Percentiles rank a stretch among this genome's conserved stretches.
phyloP scores from a whole-genome alignment of 2,113 vertebrate species.

The Tachysurus vachellii region DNA sequence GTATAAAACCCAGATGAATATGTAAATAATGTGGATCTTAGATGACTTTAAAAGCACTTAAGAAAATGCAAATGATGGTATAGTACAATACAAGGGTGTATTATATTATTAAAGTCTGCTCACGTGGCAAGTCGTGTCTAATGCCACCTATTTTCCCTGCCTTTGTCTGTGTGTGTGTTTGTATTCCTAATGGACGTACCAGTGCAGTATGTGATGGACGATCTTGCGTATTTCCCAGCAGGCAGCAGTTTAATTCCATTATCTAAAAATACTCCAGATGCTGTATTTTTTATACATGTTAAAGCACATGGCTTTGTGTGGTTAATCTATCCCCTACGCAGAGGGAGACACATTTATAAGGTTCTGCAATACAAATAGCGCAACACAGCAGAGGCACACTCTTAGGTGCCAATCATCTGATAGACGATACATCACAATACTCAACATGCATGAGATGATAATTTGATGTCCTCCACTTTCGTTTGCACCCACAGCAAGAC shows the following conservation, averaged over 20 bases:
- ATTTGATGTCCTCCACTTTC: not conserved
- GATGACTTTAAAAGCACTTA: not conserved
- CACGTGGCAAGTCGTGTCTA: not conserved
- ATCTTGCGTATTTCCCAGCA: not conserved
- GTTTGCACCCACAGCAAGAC: not conserved
- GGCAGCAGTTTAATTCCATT: slow-evolving; percentile 34
- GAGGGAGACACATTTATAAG: slow-evolving; percentile 11
- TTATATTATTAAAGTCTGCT: slow-evolving; percentile 13
- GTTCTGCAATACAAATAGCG: not conserved
- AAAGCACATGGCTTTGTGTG: not conserved
- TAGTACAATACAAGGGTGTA: not conserved
- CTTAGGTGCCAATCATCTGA: not conserved
- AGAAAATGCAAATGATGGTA: not conserved
- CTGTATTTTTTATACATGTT: slow-evolving; percentile 27
- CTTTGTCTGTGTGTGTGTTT: not conserved
- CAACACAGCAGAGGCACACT: slow-evolving; percentile 4
- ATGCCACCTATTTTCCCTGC: not conserved
- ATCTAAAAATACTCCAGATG: slow-evolving; percentile 14
- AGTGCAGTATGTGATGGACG: slow-evolving; percentile 7
- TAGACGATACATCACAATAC: not conserved
- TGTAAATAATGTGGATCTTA: not conserved
- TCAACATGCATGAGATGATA: not conserved
- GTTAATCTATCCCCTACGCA: not conserved
- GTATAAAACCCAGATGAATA: not conserved
- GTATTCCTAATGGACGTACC: slow-evolving; percentile 10